Evolutionary conservation across 1,140 invertebrate genomes (phyloP).

Genomic region (Drosophila mauritiana): DNA sequence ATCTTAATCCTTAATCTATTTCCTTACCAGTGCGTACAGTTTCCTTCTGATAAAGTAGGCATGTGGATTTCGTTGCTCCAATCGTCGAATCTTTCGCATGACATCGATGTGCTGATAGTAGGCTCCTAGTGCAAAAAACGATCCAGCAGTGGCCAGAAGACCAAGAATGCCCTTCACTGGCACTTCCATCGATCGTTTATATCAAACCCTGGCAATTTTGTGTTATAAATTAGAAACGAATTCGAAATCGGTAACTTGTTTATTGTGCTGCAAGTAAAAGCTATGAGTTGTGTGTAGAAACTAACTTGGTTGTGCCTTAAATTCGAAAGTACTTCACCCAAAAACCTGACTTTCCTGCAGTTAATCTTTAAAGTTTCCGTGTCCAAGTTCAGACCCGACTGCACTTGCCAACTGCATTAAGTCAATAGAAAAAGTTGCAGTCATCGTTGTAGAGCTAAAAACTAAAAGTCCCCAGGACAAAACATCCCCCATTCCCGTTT

Average conservation of each 20-base stretch:
- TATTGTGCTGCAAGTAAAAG: background rate
- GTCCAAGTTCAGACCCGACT: constrained; percentile 43
- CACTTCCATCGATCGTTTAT: constrained; percentile 29
- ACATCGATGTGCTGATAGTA: constrained; percentile 72
- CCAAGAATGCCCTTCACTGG: constrained; percentile 38
- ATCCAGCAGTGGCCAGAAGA: constrained; percentile 62
- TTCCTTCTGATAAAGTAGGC: constrained; percentile 68
- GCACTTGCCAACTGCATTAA: constrained; percentile 76
- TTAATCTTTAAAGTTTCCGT: constrained; percentile 48
- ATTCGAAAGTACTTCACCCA: background rate
- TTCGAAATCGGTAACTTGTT: background rate
- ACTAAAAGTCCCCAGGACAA: constrained; percentile 36
- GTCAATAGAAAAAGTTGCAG: constrained; percentile 76
- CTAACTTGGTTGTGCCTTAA: constrained; percentile 10
- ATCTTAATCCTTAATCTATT: background rate
- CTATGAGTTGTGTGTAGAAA: constrained; percentile 9
- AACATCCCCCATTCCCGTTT: background rate
- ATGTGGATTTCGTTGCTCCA: constrained; percentile 64
- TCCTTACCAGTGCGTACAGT: constrained; percentile 56
- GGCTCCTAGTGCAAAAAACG: constrained; percentile 68
- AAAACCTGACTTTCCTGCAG: constrained; percentile 6
- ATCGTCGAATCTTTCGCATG: constrained; percentile 50
- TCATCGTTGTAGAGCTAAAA: constrained; percentile 50
- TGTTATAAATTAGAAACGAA: background rate
- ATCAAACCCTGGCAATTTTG: constrained; percentile 10